Base-by-base conservation (phyloP, 1,140 invertebrate species). In the Mesaphorura yosii region DNA sequence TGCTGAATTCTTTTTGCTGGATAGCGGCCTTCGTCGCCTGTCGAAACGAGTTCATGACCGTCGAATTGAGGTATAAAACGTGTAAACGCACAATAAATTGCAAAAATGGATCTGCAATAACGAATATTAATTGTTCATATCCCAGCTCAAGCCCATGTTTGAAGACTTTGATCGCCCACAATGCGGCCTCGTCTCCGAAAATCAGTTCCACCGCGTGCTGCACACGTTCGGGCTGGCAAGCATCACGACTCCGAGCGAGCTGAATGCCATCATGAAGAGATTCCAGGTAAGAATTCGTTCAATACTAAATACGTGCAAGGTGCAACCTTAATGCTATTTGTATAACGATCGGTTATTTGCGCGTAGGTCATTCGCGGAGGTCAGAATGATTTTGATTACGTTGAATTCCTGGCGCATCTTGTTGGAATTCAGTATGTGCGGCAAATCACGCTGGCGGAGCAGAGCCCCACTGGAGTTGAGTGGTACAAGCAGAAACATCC, bases 191-290 rank as follows among this genome's bases (percentile, higher is more conserved):
- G 61, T 63, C 7, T 59, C 57, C n/a, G 51, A 58, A 31, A 44
- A 63, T 42, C 61, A 63, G 41, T 59, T 63, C 47, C 61, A 63
- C 42, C 51, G 61, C 10, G 61, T 63, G 7, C 40, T 63, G 6
- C 61, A 63, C 20, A 59, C 55, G 3, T 41, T 63, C 14, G 55
- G 55, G 6, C 46, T 63, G 2, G 57, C 57, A 3, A 48, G 40
- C 28, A 48, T 59, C 39, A 37, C 51, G 19, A 63, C 52, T 2
- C 48, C 20, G 15, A 34, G 23, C 12, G 61, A 63, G 51, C 42
- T 63, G 17, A 55, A 63, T 17, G 58, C 58, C 6, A 63, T 63
- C 26, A 48, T 57, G 22, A 57, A 63, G 22, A 26, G 55, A 59
- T 63, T 55, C 25, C 25, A 19, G 29, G 61, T 63, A 59, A 49